These are phyloP conservation scores for Chelonia mydas DNA, from an alignment of 2,797 vertebrate species.

Conservation along the genomic window DNA sequence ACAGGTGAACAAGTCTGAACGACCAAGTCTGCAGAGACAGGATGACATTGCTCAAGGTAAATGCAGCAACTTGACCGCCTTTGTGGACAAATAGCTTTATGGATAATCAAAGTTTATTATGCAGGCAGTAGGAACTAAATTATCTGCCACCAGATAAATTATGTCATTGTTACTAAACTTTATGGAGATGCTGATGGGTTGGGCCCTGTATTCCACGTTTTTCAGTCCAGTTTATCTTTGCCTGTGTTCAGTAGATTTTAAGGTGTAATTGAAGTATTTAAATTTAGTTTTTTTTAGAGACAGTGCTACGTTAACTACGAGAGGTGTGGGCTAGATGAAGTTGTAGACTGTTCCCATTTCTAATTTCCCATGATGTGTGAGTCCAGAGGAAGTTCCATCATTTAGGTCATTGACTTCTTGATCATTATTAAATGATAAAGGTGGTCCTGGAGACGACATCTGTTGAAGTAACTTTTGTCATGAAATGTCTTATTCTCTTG, in stretches of 20 bases:
- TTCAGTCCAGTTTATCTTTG: background rate
- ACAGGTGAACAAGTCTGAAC: conserved; percentile 89
- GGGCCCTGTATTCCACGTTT: rapidly evolving
- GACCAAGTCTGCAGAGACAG: conserved; percentile 89
- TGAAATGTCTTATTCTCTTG: background rate
- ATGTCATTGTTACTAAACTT: rapidly evolving
- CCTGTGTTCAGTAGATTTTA: background rate
- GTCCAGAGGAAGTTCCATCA: background rate
- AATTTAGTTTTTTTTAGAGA: background rate
- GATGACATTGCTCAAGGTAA: conserved; percentile 96
- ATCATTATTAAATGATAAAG: background rate
- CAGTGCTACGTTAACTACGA: background rate
- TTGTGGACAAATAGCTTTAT: background rate
- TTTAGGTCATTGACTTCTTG: background rate
- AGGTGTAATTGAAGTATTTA: background rate
- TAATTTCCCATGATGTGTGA: background rate
- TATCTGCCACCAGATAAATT: background rate
- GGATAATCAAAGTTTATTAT: background rate
- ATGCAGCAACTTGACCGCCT: background rate
- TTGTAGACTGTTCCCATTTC: background rate
- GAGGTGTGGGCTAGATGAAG: background rate
- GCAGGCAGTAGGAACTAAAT: background rate
- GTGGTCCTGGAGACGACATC: background rate
- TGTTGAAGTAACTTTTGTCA: conserved; percentile 2
- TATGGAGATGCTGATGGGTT: background rate